These are phyloP conservation scores for Premnoplex brunnescens DNA, from an alignment of 2,797 vertebrate species.

Conservation along the genomic window DNA sequence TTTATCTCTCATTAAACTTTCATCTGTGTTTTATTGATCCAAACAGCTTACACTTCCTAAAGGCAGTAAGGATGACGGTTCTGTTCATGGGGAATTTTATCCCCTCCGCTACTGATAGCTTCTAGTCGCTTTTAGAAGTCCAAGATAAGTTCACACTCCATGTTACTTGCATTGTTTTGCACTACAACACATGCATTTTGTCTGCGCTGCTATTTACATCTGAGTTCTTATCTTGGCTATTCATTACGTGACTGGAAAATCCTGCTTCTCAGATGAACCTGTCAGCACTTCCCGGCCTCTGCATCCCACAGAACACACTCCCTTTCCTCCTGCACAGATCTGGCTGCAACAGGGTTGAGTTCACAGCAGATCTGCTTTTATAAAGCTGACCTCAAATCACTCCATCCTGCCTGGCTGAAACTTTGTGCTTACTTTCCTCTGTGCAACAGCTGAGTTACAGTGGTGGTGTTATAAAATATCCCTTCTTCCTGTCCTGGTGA, in stretches of 20 bases:
- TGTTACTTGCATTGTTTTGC: not conserved
- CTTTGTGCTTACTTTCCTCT: not conserved
- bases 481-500: not conserved
- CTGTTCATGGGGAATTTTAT: not conserved
- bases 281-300: not conserved
- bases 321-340: not conserved
- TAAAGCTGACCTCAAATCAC: not conserved
- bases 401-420: not conserved
- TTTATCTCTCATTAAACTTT: not conserved
- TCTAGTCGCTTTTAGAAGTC: not conserved
- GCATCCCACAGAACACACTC: not conserved
- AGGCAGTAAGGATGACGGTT: not conserved
- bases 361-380: not conserved
- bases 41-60: not conserved
- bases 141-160: not conserved
- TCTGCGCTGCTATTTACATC: not conserved
- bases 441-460: not conserved
- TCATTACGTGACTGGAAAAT: slow-evolving; percentile 27
- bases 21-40: not conserved
- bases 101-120: not conserved
- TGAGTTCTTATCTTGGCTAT: slow-evolving; percentile 1
- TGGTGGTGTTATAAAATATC: not conserved
- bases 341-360: not conserved
- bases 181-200: fast-evolving
- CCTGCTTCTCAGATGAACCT: not conserved